These are phyloP conservation scores for Myiotriccus ornatus DNA, from an alignment of 2,797 vertebrate genomes.

Conservation along the genomic window DNA sequence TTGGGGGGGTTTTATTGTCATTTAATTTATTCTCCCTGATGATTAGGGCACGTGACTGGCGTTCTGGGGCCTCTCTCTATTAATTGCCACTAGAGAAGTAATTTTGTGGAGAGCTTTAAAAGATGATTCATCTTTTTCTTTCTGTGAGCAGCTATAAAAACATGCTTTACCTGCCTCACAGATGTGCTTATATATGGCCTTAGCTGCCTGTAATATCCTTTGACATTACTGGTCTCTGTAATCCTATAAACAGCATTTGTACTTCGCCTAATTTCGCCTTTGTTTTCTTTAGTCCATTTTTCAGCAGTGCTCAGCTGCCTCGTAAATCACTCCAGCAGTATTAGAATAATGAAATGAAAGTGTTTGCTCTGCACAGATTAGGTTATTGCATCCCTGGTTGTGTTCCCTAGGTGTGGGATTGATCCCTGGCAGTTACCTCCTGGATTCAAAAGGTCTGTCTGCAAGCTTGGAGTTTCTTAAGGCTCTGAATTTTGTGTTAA, in stretches of 20 bases:
- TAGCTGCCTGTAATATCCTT: neutral
- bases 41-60: neutral
- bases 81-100: conserved; percentile 19
- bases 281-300: conserved; percentile 2
- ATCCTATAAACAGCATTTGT: neutral
- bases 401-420: neutral
- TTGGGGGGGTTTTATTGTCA: neutral
- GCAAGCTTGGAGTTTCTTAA: neutral
- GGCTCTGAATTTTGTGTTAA: neutral
- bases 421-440: neutral
- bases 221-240: neutral
- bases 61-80: conserved; percentile 5
- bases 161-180: conserved; percentile 2
- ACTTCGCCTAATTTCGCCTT: neutral
- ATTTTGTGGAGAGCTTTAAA: conserved; percentile 1
- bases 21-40: neutral
- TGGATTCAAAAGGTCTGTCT: neutral
- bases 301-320: neutral
- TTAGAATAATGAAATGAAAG: neutral
- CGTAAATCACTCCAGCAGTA: neutral
- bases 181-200: neutral
- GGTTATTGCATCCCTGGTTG: neutral
- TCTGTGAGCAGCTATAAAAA: conserved; percentile 1
- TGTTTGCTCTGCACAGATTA: neutral
- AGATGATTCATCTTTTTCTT: conserved; percentile 19